phyloP scores from a whole-genome alignment of 2,797 vertebrate genomes.

The Eurystomus glaucurus region DNA sequence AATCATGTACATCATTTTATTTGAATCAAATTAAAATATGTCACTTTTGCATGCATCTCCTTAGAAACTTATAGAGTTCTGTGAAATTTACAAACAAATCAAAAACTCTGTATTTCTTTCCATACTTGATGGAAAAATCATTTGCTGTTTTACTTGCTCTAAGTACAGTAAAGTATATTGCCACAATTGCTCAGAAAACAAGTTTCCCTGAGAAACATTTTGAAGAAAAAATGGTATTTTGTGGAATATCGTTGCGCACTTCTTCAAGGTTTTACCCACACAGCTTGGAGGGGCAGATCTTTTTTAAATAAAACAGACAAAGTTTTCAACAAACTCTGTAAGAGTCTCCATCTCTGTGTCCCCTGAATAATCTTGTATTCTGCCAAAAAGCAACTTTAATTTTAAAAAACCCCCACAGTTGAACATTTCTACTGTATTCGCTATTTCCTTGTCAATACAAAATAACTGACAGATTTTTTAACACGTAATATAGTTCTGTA shows the following conservation, averaged over 20 bases:
- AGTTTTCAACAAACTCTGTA: background rate
- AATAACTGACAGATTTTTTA: background rate
- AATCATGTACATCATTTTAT: background rate
- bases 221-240: background rate
- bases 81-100: background rate
- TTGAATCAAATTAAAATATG: background rate
- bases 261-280: background rate
- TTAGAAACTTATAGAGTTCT: background rate
- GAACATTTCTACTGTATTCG: background rate
- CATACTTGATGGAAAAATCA: background rate
- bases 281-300: rapidly evolving
- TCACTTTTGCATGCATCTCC: background rate
- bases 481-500: rapidly evolving
- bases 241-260: background rate
- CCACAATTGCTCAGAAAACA: background rate
- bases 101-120: background rate
- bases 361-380: background rate
- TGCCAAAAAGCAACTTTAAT: background rate
- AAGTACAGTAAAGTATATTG: background rate
- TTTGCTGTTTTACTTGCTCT: background rate
- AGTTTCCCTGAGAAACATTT: background rate
- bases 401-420: background rate
- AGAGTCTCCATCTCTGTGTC: background rate
- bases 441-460: background rate
- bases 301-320: background rate